Evolutionary conservation across 2,797 vertebrate genomes (phyloP).

Genomic region (Sciurus carolinensis): DNA sequence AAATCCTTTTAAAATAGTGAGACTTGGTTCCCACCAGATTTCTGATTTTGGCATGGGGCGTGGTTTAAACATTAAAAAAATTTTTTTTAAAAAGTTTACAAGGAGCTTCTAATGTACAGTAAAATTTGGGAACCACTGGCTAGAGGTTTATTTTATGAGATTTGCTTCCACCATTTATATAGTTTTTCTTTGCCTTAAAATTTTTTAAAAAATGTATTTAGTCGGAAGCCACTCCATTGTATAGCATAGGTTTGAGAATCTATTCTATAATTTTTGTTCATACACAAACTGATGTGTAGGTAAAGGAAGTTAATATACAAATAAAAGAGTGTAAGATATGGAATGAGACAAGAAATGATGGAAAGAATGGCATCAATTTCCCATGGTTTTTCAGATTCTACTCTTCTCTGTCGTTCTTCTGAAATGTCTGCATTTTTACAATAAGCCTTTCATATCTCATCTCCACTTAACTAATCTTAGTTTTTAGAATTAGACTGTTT

Average conservation of each 20-base stretch:
- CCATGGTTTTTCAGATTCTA: slow-evolving; percentile 24
- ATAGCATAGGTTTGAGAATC: neutral
- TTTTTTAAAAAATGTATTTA: neutral
- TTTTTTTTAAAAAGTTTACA: neutral
- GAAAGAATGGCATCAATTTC: neutral
- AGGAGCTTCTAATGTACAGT: neutral
- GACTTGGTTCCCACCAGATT: neutral
- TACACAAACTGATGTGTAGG: neutral
- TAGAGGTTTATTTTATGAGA: neutral
- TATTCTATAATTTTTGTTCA: neutral
- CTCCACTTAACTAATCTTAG: neutral
- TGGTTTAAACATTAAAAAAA: neutral
- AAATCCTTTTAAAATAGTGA: neutral
- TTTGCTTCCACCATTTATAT: neutral
- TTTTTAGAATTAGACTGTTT: slow-evolving; percentile 18
- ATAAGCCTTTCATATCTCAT: neutral
- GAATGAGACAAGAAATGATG: neutral
- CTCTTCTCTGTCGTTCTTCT: neutral
- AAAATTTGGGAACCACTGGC: neutral
- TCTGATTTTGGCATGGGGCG: neutral
- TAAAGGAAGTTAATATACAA: slow-evolving; percentile 5
- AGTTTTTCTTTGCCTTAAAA: neutral
- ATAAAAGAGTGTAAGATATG: neutral
- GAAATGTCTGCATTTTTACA: slow-evolving; percentile 28
- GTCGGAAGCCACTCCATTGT: neutral